Evolutionary conservation across 2,888 invertebrate genomes (phyloP), one percentile per base, ranked within the genome.

Genomic region (Miltochrista miniata): DNA sequence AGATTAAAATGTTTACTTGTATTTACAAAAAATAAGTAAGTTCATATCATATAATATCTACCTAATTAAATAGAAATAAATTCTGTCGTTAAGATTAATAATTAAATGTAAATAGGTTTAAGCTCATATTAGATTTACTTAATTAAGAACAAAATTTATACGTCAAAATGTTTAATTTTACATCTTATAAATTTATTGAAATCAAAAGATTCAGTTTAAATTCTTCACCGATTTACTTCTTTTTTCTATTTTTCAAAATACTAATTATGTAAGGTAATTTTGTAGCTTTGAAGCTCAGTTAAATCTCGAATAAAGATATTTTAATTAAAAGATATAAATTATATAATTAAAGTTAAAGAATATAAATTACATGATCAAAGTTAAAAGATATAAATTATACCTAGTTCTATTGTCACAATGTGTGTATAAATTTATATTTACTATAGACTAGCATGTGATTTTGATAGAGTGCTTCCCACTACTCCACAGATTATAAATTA

Each of bases 31-130:
- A 46, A 24, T 4, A 24, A n/a, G n/a, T n/a, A n/a, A n/a, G n/a
- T n/a, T n/a, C n/a, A n/a, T n/a, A n/a, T n/a, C n/a, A n/a, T n/a
- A n/a, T n/a, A n/a, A n/a, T n/a, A n/a, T n/a, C n/a, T n/a, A n/a
- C n/a, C n/a, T n/a, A n/a, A n/a, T n/a, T 37, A 40, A 50, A 53
- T 30, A 41, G 37, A 39, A 39, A 56, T 45, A 48, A 9, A 55
- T 63, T 51, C 67, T 58, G 60, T 55, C 64, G 55, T 60, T 58
- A 54, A 13, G 14, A 29, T 8, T 64, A 63, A 66, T 57, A 10
- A 31, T 13, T 52, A 49, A 45, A 33, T 67, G 61, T 65, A 67
- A 64, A 64, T 67, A 67, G 51, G 30, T 58, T 63, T 60, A 66
- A 50, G 35, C 29, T 40, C 24, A 45, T 31, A 13, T 37, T 18